Conservation (phyloP, 2,797 vertebrate species). For the Leptoclinus maculatus region DNA sequence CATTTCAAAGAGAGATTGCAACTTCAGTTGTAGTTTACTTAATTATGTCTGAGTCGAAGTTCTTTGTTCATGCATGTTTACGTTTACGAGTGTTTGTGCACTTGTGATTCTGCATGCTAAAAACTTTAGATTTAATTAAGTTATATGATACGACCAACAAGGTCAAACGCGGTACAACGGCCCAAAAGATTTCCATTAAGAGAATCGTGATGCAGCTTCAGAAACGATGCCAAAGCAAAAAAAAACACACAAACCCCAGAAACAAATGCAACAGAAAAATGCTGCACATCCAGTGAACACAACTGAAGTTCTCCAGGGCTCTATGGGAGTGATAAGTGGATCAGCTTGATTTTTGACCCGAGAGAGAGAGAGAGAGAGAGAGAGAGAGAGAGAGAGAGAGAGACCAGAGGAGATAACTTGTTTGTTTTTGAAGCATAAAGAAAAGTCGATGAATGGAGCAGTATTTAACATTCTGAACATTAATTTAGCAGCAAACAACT, state of each 20-base stretch:
- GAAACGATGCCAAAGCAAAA: background rate
- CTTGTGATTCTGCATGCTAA: slow-evolving; percentile 6
- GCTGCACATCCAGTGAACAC: background rate
- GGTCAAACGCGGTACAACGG: background rate
- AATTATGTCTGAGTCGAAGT: slow-evolving; percentile 39
- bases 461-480: background rate
- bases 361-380: background rate
- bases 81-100: slow-evolving; percentile 2
- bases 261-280: background rate
- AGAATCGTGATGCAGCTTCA: background rate
- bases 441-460: background rate
- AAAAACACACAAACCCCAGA: background rate
- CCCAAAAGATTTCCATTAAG: background rate
- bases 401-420: too few species aligned
- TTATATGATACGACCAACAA: background rate
- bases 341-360: background rate
- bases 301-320: background rate
- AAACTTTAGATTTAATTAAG: slow-evolving; percentile 3
- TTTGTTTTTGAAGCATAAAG: background rate
- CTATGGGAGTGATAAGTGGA: background rate
- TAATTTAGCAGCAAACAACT: too few species aligned
- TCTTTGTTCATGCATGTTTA: slow-evolving; percentile 38
- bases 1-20: slow-evolving; percentile 70
- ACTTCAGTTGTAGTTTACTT: slow-evolving; percentile 68
- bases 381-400: background rate